phyloP scores from a whole-genome alignment of 2,113 vertebrate species.

The Pristiophorus japonicus region DNA sequence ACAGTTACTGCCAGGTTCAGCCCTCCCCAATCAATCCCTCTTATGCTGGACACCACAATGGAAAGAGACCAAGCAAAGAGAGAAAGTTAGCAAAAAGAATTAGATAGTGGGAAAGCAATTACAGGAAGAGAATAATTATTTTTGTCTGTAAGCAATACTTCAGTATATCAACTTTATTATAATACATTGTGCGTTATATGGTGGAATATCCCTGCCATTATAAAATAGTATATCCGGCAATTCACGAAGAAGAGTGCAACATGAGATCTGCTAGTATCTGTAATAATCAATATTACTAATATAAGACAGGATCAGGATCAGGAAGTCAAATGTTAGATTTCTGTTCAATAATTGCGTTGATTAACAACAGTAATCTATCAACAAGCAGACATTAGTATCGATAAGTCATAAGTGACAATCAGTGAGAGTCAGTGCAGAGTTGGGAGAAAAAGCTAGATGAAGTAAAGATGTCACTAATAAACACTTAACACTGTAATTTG shows the following conservation, averaged over 20 bases:
- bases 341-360: conserved; percentile 15
- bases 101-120: not conserved
- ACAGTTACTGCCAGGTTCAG: not conserved
- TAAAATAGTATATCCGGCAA: not conserved
- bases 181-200: not conserved
- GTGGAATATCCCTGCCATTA: not conserved
- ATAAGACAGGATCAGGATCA: not conserved
- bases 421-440: no score
- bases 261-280: not conserved
- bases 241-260: not conserved
- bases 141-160: not conserved
- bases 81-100: conserved; percentile 16
- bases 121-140: not conserved
- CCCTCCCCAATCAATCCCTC: not conserved
- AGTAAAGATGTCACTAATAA: no score
- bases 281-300: not conserved
- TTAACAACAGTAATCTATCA: not conserved
- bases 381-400: not conserved
- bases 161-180: not conserved
- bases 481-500: not conserved
- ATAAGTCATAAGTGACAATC: not conserved
- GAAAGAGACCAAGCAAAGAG: not conserved
- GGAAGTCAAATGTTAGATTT: conserved; percentile 23
- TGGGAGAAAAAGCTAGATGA: no score
- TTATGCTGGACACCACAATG: not conserved